phyloP scores from a whole-genome alignment of 2,888 invertebrate species.

The Malachius bipustulatus region DNA sequence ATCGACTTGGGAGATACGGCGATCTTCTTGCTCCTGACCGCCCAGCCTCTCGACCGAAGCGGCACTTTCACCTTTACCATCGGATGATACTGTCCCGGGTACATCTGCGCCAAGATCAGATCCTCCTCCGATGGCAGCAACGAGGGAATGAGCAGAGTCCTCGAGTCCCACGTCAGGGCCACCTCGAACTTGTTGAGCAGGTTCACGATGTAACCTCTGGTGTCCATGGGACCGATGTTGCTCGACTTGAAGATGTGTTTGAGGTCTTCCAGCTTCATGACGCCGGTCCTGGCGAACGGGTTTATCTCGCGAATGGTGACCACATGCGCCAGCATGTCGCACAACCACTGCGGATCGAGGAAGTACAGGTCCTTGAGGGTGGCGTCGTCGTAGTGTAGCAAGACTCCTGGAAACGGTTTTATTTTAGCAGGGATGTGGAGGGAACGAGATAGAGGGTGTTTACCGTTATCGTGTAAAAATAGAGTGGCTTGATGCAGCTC shows the following conservation, averaged over 20 bases:
- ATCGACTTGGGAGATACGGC: conserved; percentile 40
- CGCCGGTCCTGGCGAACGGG: conserved; percentile 81
- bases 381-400: conserved; percentile 90
- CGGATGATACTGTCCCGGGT: conserved; percentile 33
- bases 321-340: conserved; percentile 93
- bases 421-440: conserved; percentile 2
- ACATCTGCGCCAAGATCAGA: conserved; percentile 37
- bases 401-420: conserved; percentile 51
- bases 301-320: conserved; percentile 96
- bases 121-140: conserved; percentile 74
- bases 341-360: conserved; percentile 96
- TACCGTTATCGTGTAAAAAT: conserved; percentile 94
- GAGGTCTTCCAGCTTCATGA: conserved; percentile 90
- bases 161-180: conserved; percentile 89
- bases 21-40: conserved; percentile 47
- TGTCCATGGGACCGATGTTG: conserved; percentile 56
- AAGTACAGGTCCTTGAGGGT: conserved; percentile 91
- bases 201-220: conserved; percentile 73
- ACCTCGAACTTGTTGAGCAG: conserved; percentile 95
- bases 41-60: conserved; percentile 55
- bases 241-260: conserved; percentile 88
- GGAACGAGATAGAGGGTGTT: conserved; percentile 13
- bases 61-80: conserved; percentile 44
- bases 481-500: conserved; percentile 92
- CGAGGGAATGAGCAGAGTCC: conserved; percentile 84